Base-by-base conservation (phyloP, 2,797 vertebrate genomes). In the Pelodytes ibericus region DNA sequence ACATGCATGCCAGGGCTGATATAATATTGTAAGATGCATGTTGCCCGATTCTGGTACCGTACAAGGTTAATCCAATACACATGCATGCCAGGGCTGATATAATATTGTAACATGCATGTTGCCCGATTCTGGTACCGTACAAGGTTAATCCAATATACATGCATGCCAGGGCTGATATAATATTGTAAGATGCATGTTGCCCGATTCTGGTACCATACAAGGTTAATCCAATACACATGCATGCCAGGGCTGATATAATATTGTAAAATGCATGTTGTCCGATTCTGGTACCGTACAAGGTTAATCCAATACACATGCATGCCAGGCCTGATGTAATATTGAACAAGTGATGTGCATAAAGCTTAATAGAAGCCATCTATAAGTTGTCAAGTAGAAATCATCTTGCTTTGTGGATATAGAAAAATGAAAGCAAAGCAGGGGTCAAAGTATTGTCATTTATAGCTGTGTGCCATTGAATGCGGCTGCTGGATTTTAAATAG, bases 401-500 rank as follows among this genome's bases (percentile, higher is more conserved):
- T 81, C 33, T 53, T 58, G 27, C 30, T 53, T 53, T 78, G 71
- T 75, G 68, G 27, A 64, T 0, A 36, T n/a, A 80, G 27, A 74
- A 71, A 70, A 70, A 85, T 88, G 60, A 88, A 47, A 33, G 57
- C 68, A 72, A 69, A 69, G 69, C 47, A 47, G 25, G 33, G 56
- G 57, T 69, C 64, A 68, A 69, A 62, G 31, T 61, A 27, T 68
- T 67, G 30, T 85, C 66, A 80, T 84, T 80, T 83, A 85, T 83
- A 72, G 74, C 79, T 80, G 66, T 59, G 1, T 83, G 85, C 86
- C 82, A 90, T 85, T 90, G 90, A 90, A 85, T 89, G 88, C 87
- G 80, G 79, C 89, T 84, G 92, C 87, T 88, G 91, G 93, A 93
- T 90, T 89, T 85, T 73, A 88, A 86, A 84, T 25, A 76, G 31